Evolutionary conservation across 2,113 vertebrate species (phyloP).

Genomic region (Podarcis muralis): DNA sequence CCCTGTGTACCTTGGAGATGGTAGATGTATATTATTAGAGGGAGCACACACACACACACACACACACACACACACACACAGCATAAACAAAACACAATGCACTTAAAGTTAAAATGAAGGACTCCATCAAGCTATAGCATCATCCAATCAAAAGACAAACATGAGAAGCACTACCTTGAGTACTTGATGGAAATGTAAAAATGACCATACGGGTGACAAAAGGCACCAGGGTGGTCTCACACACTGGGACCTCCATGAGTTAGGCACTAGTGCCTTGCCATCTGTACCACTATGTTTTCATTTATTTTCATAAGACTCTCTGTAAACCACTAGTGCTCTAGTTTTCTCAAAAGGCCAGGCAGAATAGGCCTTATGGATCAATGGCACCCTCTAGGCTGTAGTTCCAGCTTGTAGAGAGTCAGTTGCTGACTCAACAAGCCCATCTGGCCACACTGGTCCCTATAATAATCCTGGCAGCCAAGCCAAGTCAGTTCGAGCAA

Average conservation of each 20-base stretch:
- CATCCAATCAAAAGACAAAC: conserved; percentile 29
- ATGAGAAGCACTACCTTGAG: conserved; percentile 25
- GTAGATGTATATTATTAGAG: conserved; percentile 48
- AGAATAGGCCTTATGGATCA: neutral
- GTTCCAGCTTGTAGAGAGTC: neutral
- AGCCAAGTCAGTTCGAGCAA: no score
- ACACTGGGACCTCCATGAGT: neutral
- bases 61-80: neutral
- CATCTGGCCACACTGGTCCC: no score
- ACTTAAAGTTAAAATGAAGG: conserved; percentile 34
- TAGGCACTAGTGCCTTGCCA: neutral
- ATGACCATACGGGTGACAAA: conserved; percentile 24
- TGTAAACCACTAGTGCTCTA: neutral
- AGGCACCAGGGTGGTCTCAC: neutral
- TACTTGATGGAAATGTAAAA: neutral
- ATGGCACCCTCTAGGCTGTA: neutral
- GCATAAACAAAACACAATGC: conserved; percentile 56
- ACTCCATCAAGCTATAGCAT: conserved; percentile 10
- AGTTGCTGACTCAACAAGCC: no score
- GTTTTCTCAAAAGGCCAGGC: neutral
- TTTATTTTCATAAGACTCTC: no score
- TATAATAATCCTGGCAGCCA: no score
- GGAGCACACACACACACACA: neutral
- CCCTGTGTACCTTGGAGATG: conserved; percentile 56
- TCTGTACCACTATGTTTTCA: neutral